phyloP scores from a whole-genome alignment of 2,113 vertebrate genomes.

The Phaetusa simplex region DNA sequence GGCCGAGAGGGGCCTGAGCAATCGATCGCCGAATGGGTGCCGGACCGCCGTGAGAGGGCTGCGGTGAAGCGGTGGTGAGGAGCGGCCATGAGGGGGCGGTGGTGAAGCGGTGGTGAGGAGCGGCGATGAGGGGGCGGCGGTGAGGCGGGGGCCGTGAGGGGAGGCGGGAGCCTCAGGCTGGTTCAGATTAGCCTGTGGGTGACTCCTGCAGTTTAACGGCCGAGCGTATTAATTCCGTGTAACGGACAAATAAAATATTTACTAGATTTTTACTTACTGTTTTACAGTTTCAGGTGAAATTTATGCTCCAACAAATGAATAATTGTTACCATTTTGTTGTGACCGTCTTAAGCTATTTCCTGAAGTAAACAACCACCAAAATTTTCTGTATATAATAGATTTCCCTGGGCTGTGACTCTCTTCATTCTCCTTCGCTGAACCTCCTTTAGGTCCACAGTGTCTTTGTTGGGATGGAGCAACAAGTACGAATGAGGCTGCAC shows the following conservation, averaged over 20 bases:
- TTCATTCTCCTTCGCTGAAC: fast-evolving
- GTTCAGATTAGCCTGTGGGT: fast-evolving
- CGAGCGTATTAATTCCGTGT: fast-evolving
- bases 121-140: fast-evolving
- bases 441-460: fast-evolving
- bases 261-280: fast-evolving
- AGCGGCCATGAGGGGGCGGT: too few relatives aligned
- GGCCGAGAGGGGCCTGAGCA: neutral
- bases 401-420: neutral
- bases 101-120: too few relatives aligned
- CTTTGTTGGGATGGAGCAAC: too few relatives aligned
- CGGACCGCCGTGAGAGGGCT: too few relatives aligned
- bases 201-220: fast-evolving
- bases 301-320: neutral
- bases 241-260: fast-evolving
- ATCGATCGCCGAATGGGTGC: neutral
- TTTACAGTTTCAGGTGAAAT: neutral
- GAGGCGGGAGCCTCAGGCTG: fast-evolving
- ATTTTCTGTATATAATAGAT: neutral
- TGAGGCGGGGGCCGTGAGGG: neutral
- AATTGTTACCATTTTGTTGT: fast-evolving
- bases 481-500: too few relatives aligned
- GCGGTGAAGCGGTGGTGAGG: too few relatives aligned
- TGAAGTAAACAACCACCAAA: neutral
- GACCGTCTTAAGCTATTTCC: neutral